Conservation (phyloP, 2,888 invertebrate species). For the Aspidapion aeneum region DNA sequence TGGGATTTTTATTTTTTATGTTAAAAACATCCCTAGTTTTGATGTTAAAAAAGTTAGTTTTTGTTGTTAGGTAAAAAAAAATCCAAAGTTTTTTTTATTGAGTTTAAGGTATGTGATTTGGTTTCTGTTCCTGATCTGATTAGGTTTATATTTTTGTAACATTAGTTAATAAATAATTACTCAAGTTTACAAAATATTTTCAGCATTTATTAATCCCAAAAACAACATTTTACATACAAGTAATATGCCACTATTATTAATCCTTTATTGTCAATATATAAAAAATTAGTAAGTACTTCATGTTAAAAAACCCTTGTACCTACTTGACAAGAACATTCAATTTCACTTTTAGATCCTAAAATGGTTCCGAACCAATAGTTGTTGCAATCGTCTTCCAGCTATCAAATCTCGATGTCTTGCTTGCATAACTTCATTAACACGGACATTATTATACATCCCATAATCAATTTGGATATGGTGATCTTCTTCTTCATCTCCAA, state of each 20-base stretch:
- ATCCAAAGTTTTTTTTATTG: background rate
- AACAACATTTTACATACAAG: background rate
- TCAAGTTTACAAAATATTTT: background rate
- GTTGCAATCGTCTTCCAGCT: background rate
- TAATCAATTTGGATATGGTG: constrained; percentile 1
- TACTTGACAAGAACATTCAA: background rate
- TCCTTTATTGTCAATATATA: too few relatives aligned
- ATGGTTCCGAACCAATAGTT: background rate
- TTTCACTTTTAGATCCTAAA: background rate
- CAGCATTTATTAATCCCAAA: background rate
- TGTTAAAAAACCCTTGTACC: background rate
- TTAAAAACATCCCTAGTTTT: background rate
- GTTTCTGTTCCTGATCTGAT: background rate
- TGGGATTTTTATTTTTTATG: background rate
- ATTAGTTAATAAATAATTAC: background rate
- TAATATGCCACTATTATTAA: too few relatives aligned
- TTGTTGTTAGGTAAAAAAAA: background rate
- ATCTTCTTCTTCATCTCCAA: constrained; percentile 1
- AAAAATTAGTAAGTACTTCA: background rate
- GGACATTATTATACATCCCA: background rate
- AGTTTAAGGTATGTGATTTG: background rate
- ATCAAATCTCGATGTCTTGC: constrained; percentile 1
- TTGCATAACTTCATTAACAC: background rate
- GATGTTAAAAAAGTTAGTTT: background rate
- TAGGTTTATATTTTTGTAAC: background rate